These are phyloP conservation scores for Atta colombica DNA, from an alignment of 1,140 invertebrate genomes.

Conservation along the genomic window DNA sequence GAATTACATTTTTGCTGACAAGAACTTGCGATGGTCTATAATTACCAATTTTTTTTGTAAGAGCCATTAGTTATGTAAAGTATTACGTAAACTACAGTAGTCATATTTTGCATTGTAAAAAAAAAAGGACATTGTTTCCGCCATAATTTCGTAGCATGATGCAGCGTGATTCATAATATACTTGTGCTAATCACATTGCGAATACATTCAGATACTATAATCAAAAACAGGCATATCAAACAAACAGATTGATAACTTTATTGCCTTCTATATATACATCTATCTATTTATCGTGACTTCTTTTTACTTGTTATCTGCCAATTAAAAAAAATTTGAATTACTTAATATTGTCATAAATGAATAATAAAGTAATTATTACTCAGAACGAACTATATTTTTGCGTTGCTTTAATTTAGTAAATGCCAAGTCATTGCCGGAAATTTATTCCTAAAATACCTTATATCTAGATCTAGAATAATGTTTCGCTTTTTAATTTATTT, in stretches of 20 bases:
- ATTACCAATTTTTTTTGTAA: neutral
- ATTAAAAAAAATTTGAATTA: neutral
- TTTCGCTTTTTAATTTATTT: neutral
- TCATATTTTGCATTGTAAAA: neutral
- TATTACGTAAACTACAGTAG: neutral
- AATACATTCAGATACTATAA: conserved; percentile 20
- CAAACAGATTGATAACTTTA: neutral
- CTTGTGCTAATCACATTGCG: neutral
- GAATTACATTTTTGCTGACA: neutral
- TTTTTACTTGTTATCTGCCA: neutral
- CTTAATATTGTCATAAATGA: neutral
- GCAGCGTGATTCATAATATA: neutral
- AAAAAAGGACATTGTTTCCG: neutral
- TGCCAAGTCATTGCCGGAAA: neutral
- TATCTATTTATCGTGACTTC: neutral
- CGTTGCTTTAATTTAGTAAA: conserved; percentile 3
- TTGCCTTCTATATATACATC: neutral
- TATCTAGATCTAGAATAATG: neutral
- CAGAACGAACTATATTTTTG: neutral
- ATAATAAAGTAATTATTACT: neutral
- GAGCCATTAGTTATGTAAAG: conserved; percentile 44
- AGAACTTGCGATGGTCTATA: no score
- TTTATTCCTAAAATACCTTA: neutral
- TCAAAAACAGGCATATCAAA: neutral
- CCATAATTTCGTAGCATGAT: conserved; percentile 16